Evolutionary conservation across 2,113 vertebrate species (phyloP), one percentile per base, ranked within the genome.

Genomic region (Caranx ignobilis): DNA sequence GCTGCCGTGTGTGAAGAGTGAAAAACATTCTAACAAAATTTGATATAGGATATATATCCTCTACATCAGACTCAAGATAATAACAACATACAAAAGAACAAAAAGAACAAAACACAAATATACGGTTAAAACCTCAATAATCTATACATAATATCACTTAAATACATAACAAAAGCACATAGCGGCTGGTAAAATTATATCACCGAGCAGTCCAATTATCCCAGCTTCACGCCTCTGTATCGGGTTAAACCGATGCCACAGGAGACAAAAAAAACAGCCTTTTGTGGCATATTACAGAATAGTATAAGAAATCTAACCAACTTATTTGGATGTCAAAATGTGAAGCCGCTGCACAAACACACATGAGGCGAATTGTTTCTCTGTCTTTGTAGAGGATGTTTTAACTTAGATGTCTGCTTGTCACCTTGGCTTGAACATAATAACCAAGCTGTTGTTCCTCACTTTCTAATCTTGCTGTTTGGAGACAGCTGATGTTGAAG

Each of bases 281-380:
- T 43, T 11, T 45, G 39, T 47, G 10, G 19, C 18, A 11, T 21
- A 60, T 21, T 34, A 60, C 7, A 47, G 70, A 6, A 13, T 19
- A 10, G 11, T 6, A 1, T 31, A 39, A 55, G 37, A 35, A 26
- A 76, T 47, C 19, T 55, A 34, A 34, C 61, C 48, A 64, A 15
- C 21, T 56, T 52, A 65, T 19, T 21, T 55, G 45, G 21, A 73
- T 52, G 59, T 60, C 57, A 50, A 72, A 61, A 52, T 62, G n/a
- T 31, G 13, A 6, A 62, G 59, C 21, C 43, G 50, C 37, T 55
- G n/a, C 26, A 15, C 16, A 2, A 54, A 54, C 50, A 31, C 48
- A 37, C 12, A n/a, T 15, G 60, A 3, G 26, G 1, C 26, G 35
- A 21, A 18, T 11, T n/a, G 18, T 32, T 47, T 35, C 19, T 57